Conservation (phyloP, 2,888 invertebrate genomes). For the Charanyca ferruginea region DNA sequence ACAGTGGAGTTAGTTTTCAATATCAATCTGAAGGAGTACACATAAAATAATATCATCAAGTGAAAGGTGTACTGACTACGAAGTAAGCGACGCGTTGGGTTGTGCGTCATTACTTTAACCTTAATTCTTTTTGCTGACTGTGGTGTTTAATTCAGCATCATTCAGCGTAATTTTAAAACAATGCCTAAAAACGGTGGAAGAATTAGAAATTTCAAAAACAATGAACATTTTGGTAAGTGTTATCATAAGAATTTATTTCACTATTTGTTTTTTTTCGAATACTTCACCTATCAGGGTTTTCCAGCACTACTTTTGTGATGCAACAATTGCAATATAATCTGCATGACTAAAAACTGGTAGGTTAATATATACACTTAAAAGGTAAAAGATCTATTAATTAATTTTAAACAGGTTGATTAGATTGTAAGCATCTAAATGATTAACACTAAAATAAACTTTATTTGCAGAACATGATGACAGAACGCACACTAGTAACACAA, state of each 20-base stretch:
- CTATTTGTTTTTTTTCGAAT: background rate
- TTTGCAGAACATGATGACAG: constrained; percentile 89
- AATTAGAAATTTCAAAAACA: constrained; percentile 83
- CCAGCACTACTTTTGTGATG: constrained; percentile 16
- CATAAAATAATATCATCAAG: background rate
- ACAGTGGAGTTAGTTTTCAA: background rate
- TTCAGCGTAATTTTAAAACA: constrained; percentile 53
- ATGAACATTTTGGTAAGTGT: constrained; percentile 84
- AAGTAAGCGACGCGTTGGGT: constrained; percentile 25
- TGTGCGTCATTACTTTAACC: constrained; percentile 65
- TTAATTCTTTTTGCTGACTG: constrained; percentile 20
- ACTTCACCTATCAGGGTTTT: background rate
- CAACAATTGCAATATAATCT: constrained; percentile 4
- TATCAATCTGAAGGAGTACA: background rate
- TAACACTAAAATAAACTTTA: constrained; percentile 8
- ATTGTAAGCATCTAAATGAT: background rate
- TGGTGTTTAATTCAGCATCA: constrained; percentile 28
- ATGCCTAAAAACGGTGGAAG: constrained; percentile 89
- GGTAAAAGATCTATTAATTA: too few species aligned
- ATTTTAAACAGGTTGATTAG: too few species aligned
- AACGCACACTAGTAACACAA: constrained; percentile 77
- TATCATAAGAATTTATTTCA: background rate
- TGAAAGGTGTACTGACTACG: background rate
- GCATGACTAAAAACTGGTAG: background rate
- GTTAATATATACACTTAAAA: too few species aligned